A percentile compares a stretch with the other conserved stretches of the same genome.
Evolutionary conservation across 2,888 invertebrate genomes (phyloP).

Genomic region (Chloromyia formosa): DNA sequence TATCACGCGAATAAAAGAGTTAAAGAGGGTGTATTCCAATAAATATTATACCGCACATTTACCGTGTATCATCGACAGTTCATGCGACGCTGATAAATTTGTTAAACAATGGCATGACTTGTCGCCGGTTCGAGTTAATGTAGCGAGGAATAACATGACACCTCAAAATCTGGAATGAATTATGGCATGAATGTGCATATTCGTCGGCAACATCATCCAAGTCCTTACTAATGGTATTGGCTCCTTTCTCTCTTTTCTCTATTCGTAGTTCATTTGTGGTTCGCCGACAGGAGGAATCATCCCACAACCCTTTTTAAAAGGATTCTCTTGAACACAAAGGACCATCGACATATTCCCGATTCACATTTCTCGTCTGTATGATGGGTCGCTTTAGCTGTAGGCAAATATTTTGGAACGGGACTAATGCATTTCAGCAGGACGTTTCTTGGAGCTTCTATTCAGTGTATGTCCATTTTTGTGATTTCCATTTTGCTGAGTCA

Average conservation of each 20-base stretch:
- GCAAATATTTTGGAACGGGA: slow-evolving; percentile 3
- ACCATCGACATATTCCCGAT: background rate
- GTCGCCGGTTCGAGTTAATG: slow-evolving; percentile 49
- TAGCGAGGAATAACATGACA: slow-evolving; percentile 49
- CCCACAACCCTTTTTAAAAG: slow-evolving; percentile 7
- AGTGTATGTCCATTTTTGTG: background rate
- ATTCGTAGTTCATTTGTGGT: slow-evolving; percentile 13
- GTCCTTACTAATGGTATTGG: slow-evolving; percentile 44
- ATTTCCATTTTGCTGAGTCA: background rate
- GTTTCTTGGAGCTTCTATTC: background rate
- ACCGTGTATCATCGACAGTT: too few relatives aligned
- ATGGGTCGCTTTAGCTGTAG: background rate
- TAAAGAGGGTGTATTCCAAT: too few relatives aligned
- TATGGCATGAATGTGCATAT: slow-evolving; percentile 48
- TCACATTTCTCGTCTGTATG: background rate
- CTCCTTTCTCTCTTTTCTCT: slow-evolving; percentile 21
- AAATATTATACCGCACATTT: too few relatives aligned
- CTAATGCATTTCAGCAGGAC: background rate
- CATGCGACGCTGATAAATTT: slow-evolving; percentile 51
- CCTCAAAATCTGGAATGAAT: slow-evolving; percentile 46
- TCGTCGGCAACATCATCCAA: slow-evolving; percentile 8
- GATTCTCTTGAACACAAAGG: background rate
- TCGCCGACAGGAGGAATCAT: background rate
- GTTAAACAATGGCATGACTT: slow-evolving; percentile 50
- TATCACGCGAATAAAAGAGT: too few relatives aligned